Percentiles rank a stretch among this genome's conserved stretches.
Evolutionary conservation across 1,140 invertebrate species (phyloP).

Genomic region (Caerostris darwini): DNA sequence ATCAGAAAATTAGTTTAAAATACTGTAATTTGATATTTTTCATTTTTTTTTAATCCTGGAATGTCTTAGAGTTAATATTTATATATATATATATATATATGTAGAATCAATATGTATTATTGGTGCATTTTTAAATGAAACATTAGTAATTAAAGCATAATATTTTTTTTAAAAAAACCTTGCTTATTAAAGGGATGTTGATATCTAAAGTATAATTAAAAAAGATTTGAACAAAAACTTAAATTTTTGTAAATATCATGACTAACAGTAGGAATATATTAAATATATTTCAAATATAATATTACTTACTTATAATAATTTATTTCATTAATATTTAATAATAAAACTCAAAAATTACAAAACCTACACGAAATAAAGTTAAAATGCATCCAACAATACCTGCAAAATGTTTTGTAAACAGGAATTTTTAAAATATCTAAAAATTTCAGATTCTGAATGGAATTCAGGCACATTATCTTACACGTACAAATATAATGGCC

Average conservation of each 20-base stretch:
- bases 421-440: not conserved
- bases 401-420: not conserved
- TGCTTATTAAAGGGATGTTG: not conserved
- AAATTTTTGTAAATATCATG: too few species aligned
- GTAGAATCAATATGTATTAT: not conserved
- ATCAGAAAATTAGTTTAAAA: not conserved
- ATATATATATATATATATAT: too few species aligned
- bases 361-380: not conserved
- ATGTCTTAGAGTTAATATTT: not conserved
- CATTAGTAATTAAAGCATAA: not conserved
- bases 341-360: too few species aligned
- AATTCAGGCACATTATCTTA: slow-evolving; percentile 20
- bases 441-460: not conserved
- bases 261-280: too few species aligned
- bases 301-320: too few species aligned
- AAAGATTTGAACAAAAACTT: too few species aligned
- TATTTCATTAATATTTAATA: too few species aligned
- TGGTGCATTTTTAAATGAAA: not conserved
- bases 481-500: not conserved
- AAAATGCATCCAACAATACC: slow-evolving; percentile 17
- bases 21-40: not conserved
- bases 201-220: not conserved
- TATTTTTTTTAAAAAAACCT: too few species aligned
- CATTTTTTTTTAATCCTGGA: slow-evolving; percentile 1
- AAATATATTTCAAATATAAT: too few species aligned